Percentiles rank a stretch among this genome's conserved stretches.
Conservation (phyloP, 2,113 vertebrate genomes). For the Erinaceus europaeus region DNA sequence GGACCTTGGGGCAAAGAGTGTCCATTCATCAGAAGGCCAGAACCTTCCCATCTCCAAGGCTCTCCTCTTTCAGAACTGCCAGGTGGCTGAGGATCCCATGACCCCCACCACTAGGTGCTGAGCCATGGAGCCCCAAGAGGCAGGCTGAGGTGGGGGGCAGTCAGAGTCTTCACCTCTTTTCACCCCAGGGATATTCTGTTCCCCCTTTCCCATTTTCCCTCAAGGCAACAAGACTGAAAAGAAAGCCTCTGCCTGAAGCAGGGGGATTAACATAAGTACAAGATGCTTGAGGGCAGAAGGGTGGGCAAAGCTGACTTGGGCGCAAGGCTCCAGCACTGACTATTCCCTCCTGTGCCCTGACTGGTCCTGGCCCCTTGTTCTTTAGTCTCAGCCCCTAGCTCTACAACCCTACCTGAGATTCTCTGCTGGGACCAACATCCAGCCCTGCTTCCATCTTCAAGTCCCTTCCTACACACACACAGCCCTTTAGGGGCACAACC, state of each 20-base stretch:
- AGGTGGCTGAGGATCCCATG: not conserved
- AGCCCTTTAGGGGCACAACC: not conserved
- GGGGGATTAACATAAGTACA: not conserved
- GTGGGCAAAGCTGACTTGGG: not conserved
- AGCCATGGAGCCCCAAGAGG: not conserved
- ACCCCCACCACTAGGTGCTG: rapidly evolving
- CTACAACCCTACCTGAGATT: rapidly evolving
- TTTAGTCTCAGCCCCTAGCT: too few relatives aligned
- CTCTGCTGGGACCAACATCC: not conserved
- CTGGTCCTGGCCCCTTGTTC: too few relatives aligned
- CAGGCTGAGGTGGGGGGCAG: too few relatives aligned
- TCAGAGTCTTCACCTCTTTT: not conserved
- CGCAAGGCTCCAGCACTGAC: not conserved
- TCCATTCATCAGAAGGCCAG: not conserved
- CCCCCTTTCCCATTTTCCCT: not conserved
- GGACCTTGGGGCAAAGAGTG: not conserved
- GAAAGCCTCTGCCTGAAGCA: not conserved
- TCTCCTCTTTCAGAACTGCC: not conserved
- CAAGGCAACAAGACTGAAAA: not conserved
- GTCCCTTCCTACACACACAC: not conserved
- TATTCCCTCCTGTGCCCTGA: not conserved
- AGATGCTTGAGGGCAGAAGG: not conserved
- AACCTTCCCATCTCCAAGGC: not conserved
- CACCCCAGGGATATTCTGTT: not conserved
- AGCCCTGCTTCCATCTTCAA: not conserved